Evolutionary conservation across 1,140 invertebrate genomes (phyloP).

Genomic region (Acromyrmex echinatior): DNA sequence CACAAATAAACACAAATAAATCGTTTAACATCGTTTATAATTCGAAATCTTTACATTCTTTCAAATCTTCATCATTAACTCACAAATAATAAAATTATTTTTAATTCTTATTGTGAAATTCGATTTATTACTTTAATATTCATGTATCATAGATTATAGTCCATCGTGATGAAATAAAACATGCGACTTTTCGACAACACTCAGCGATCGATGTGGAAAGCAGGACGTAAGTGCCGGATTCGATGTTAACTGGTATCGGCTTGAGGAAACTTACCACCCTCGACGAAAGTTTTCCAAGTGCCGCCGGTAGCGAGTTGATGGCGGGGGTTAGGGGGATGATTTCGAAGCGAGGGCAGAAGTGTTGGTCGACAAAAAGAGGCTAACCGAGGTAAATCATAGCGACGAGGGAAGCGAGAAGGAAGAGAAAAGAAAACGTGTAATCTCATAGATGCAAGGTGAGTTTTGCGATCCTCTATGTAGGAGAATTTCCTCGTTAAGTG

Average conservation of each 20-base stretch:
- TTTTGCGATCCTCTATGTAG: conserved; percentile 63
- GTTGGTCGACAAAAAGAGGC: conserved; percentile 62
- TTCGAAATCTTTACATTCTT: background rate
- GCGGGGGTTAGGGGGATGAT: background rate
- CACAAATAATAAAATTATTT: background rate
- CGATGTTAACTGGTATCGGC: conserved; percentile 57
- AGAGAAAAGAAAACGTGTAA: conserved; percentile 81
- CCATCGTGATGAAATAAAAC: background rate
- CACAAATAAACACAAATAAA: background rate
- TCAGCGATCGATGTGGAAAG: conserved; percentile 48
- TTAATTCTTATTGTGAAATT: background rate
- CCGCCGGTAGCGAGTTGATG: conserved; percentile 5
- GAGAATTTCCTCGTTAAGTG: conserved; percentile 81
- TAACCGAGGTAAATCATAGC: conserved; percentile 81
- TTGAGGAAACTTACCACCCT: conserved; percentile 56
- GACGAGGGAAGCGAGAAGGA: conserved; percentile 66
- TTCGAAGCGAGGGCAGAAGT: conserved; percentile 17
- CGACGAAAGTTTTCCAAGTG: conserved; percentile 58
- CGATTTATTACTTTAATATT: background rate
- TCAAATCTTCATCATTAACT: background rate
- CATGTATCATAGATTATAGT: background rate
- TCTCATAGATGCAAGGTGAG: conserved; percentile 80
- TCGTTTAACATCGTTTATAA: background rate
- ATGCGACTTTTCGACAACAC: conserved; percentile 21
- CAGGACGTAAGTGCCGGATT: conserved; percentile 52